Evolutionary conservation across 1,140 invertebrate species (phyloP).

Genomic region (Rhopalosiphum maidis): DNA sequence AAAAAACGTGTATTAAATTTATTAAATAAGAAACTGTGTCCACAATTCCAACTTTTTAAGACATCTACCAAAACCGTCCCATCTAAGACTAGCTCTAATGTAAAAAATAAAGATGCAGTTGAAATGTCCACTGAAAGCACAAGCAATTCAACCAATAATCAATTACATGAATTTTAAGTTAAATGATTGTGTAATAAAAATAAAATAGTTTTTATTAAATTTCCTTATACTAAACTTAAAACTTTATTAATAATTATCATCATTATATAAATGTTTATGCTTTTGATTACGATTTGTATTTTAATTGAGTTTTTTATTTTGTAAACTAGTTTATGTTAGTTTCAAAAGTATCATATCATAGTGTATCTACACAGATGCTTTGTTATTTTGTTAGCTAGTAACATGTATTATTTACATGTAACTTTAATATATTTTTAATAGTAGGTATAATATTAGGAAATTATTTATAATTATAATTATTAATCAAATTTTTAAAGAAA

Average conservation of each 20-base stretch:
- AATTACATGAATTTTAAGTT: conserved; percentile 10
- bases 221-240: neutral
- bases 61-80: neutral
- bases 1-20: conserved; percentile 64
- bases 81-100: neutral
- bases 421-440: neutral
- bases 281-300: neutral
- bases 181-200: neutral
- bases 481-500: neutral
- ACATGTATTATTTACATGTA: neutral
- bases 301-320: neutral
- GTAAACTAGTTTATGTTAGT: neutral
- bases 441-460: neutral
- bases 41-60: neutral
- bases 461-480: neutral
- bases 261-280: neutral
- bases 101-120: neutral
- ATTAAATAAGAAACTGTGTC: conserved; percentile 51
- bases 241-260: neutral
- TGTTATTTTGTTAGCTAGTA: neutral
- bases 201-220: neutral
- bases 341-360: neutral
- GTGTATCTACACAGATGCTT: neutral
- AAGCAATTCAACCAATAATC: conserved; percentile 19
- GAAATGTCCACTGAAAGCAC: neutral